phyloP scores from a whole-genome alignment of 2,888 invertebrate species.

The Bruchidius siliquastri region DNA sequence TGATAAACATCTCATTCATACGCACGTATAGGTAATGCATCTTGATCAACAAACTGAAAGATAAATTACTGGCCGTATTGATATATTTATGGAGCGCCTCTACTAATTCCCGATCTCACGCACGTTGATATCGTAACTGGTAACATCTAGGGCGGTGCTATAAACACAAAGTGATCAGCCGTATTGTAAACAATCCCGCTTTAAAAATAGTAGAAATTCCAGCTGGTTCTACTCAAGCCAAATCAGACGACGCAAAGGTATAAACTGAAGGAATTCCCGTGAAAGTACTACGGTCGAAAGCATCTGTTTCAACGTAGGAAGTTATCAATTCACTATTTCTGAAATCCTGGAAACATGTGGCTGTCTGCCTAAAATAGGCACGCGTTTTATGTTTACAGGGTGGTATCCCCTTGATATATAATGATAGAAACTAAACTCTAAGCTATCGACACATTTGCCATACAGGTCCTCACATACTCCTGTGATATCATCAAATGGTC shows the following conservation, averaged over 20 bases:
- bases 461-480: no score
- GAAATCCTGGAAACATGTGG: slow-evolving; percentile 37
- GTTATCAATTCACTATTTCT: slow-evolving; percentile 35
- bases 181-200: not conserved
- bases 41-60: not conserved
- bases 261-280: not conserved
- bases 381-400: slow-evolving; percentile 19
- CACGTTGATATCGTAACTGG: not conserved
- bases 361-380: slow-evolving; percentile 15
- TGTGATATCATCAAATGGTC: no score
- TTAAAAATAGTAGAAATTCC: not conserved
- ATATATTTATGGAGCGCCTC: not conserved
- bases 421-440: no score
- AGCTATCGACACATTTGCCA: no score
- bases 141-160: not conserved
- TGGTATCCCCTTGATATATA: not conserved
- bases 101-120: not conserved
- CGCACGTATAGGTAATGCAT: not conserved
- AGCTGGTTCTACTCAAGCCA: not conserved
- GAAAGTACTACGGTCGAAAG: not conserved
- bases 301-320: slow-evolving; percentile 24
- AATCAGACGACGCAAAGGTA: not conserved
- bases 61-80: not conserved
- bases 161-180: not conserved
- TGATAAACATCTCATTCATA: not conserved